Base-by-base conservation (phyloP, 2,888 invertebrate genomes). In the Meta bourneti region DNA sequence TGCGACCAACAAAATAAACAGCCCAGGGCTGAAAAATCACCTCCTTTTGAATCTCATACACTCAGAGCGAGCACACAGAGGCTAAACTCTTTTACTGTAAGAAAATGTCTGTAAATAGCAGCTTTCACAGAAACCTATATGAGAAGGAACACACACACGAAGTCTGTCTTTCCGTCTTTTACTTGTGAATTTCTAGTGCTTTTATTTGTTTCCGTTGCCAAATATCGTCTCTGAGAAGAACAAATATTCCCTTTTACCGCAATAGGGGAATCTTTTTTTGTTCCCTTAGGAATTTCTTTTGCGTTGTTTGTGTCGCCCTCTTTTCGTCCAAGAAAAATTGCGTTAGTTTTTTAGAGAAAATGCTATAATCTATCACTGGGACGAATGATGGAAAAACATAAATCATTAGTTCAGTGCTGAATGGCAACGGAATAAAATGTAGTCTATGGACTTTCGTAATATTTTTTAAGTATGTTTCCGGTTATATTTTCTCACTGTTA, bases 141-240 rank as follows among this genome's bases (percentile, higher is more conserved):
- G 48, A 80, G 34, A 80, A 34, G 61, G 61, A 61, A 61, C 61
- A 61, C 61, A 80, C 54, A 61, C 51, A 52, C 19, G 80, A 20
- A 80, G 20, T 61, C 80, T n/a, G 1, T 54, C 34, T 34, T 34
- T 34, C 69, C 69, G 6, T 34, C 20, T 19, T 71, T 82, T 71
- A 49, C 51, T 11, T 72, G 19, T 7, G 51, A 7, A n/a, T 80
- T 61, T 19, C 69, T 34, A 61, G n/a, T 71, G 20, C 51, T 69
- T 82, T 71, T 71, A 19, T 82, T 71, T 82, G 49, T 82, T 82
- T 82, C 71, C 49, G 71, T 82, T 82, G 49, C 48, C 70, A 70
- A 71, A 82, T 71, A 70, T 49, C 51, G 82, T 48, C 71, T 61
- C 34, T 34, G 34, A 34, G 19, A 71, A 71, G 51, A 82, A 71